Base-by-base conservation (phyloP, 2,888 invertebrate species). In the Ochlodes sylvanus region DNA sequence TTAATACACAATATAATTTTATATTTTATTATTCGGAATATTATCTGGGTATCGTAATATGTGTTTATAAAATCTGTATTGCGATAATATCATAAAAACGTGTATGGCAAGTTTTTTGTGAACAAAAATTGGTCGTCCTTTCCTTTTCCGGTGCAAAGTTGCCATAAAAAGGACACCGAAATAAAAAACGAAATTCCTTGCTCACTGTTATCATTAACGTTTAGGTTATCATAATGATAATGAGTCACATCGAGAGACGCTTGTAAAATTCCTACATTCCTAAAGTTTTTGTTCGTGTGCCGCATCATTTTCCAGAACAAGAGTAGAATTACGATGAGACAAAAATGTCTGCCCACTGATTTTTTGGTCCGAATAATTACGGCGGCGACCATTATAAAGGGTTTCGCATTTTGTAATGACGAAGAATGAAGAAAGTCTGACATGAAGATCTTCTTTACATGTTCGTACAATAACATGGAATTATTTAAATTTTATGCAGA, bases 301-400 rank as follows among this genome's bases (percentile, higher is more conserved):
- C 75, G 73, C 78, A 74, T 76, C 72, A 74, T 79, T 81, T 78
- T 76, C 68, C 76, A 77, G 74, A 76, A 76, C 78, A 76, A 75
- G 76, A 69, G 70, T 74, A 77, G 77, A 81, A 83, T 83, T 77
- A 79, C 76, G 80, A 82, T 79, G 81, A 80, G 76, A 72, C 81
- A 81, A 86, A 83, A 80, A 82, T 85, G 80, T 82, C 74, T 71
- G 75, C 69, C 63, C 71, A 71, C 73, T 71, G 70, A 71, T 77
- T 87, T 88, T 85, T 86, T 82, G 77, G 72, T 44, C n/a, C 54
- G 63, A 75, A 73, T 81, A 87, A 86, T 89, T 88, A 86, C 79
- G 79, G 75, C 78, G 74, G 77, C 78, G 71, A 75, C 78, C 77
- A 82, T 88, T 86, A 87, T 75, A 81, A 84, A 81, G 83, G 71